phyloP scores from a whole-genome alignment of 2,888 invertebrate genomes.

The Orthonevra nobilis region DNA sequence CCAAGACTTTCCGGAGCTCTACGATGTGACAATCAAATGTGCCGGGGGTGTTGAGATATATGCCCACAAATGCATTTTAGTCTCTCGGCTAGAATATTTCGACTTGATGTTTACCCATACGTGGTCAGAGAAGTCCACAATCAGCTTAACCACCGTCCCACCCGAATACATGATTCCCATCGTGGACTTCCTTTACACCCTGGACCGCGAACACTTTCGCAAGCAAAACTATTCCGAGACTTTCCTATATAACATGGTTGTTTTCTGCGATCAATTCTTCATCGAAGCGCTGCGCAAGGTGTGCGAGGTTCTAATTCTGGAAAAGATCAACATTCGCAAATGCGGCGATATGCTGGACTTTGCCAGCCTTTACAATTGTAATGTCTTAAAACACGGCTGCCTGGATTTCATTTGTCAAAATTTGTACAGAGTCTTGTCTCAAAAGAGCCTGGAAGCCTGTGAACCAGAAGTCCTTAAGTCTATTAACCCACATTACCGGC shows the following conservation, averaged over 20 bases:
- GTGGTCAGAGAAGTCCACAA: constrained; percentile 82
- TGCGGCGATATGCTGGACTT: constrained; percentile 89
- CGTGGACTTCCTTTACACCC: constrained; percentile 88
- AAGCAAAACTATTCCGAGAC: constrained; percentile 85
- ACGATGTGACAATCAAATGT: constrained; percentile 84
- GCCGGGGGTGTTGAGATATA: constrained; percentile 81
- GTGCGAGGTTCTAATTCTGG: constrained; percentile 85
- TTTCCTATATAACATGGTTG: constrained; percentile 86
- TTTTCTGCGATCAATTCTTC: constrained; percentile 90
- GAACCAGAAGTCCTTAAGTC: constrained; percentile 84
- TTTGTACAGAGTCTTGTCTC: constrained; percentile 86
- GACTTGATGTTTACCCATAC: constrained; percentile 89
- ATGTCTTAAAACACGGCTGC: constrained; percentile 86
- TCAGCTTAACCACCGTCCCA: constrained; percentile 77
- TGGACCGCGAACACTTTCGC: constrained; percentile 83
- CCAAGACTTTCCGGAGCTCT: constrained; percentile 81
- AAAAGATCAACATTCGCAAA: constrained; percentile 87
- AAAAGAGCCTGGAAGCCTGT: constrained; percentile 84
- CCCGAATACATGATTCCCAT: constrained; percentile 83
- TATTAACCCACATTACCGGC: constrained; percentile 85
- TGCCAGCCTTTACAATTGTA: constrained; percentile 88
- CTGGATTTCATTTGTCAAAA: constrained; percentile 90
- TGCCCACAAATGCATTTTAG: constrained; percentile 91
- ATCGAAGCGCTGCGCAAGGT: constrained; percentile 86
- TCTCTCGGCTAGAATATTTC: constrained; percentile 91